Evolutionary conservation across 2,888 invertebrate genomes (phyloP).

Genomic region (Gnatocerus cornutus): DNA sequence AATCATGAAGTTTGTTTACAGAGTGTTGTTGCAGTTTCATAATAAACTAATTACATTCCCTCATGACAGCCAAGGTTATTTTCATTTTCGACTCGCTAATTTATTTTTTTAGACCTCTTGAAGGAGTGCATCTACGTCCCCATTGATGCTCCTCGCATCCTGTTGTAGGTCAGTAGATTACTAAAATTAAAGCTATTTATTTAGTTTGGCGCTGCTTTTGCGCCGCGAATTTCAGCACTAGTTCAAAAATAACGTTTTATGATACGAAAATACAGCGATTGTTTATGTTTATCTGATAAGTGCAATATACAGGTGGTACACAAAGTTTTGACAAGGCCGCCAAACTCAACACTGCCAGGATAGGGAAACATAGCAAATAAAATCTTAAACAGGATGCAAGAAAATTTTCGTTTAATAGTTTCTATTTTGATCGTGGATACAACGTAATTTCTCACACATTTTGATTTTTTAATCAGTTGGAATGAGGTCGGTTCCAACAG

Average conservation of each 20-base stretch:
- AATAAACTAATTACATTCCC: slow-evolving; percentile 45
- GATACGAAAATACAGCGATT: slow-evolving; percentile 52
- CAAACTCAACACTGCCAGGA: background rate
- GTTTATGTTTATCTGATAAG: slow-evolving; percentile 52
- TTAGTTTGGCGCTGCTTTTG: slow-evolving; percentile 52
- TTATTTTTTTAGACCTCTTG: slow-evolving; percentile 23
- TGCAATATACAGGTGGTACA: slow-evolving; percentile 53
- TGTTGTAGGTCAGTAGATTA: slow-evolving; percentile 56
- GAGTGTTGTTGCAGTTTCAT: slow-evolving; percentile 37
- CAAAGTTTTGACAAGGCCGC: slow-evolving; percentile 33
- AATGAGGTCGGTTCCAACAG: no score
- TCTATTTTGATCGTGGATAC: no score
- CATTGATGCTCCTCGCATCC: slow-evolving; percentile 43
- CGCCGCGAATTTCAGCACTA: slow-evolving; percentile 49
- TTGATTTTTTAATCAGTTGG: no score
- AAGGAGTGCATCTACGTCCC: slow-evolving; percentile 9
- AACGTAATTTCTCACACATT: no score
- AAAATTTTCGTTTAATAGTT: no score
- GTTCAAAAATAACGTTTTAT: slow-evolving; percentile 53
- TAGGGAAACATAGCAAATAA: no score
- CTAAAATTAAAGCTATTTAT: slow-evolving; percentile 55
- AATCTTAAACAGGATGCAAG: no score
- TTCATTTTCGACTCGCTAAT: slow-evolving; percentile 36
- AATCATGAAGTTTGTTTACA: slow-evolving; percentile 43
- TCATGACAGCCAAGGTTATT: slow-evolving; percentile 43